phyloP scores from a whole-genome alignment of 1,140 invertebrate genomes.

The Lasioglossum albipes region DNA sequence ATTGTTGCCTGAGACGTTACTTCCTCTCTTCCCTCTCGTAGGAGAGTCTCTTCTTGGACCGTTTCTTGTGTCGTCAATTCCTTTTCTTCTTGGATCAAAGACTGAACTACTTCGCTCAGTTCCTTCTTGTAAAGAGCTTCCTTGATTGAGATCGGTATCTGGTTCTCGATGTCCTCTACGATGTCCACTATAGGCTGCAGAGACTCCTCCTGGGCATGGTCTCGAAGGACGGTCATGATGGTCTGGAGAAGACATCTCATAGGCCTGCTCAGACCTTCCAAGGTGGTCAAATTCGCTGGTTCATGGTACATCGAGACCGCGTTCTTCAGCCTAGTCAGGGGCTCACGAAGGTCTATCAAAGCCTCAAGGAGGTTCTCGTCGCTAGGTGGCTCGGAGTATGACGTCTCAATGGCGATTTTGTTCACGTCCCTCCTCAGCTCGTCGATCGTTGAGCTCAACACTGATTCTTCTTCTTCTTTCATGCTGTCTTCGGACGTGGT shows the following conservation, averaged over 20 bases:
- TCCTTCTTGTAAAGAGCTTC: conserved; percentile 60
- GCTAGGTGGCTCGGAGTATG: conserved; percentile 64
- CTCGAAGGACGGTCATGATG: conserved; percentile 50
- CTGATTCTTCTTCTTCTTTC: conserved; percentile 49
- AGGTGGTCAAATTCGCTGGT: conserved; percentile 51
- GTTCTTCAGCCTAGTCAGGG: conserved; percentile 53
- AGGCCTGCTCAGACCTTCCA: conserved; percentile 57
- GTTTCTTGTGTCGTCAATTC: conserved; percentile 35
- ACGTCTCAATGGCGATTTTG: conserved; percentile 62
- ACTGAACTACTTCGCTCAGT: conserved; percentile 50
- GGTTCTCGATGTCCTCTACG: conserved; percentile 65
- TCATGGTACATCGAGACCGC: conserved; percentile 56
- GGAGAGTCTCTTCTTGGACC: neutral
- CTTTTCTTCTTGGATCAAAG: conserved; percentile 39
- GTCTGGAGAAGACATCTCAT: conserved; percentile 60
- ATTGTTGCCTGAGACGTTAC: conserved; percentile 10
- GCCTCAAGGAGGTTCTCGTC: conserved; percentile 63
- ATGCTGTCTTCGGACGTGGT: conserved; percentile 45
- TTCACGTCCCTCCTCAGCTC: conserved; percentile 59
- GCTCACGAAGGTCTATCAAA: conserved; percentile 60
- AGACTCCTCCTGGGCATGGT: conserved; percentile 47
- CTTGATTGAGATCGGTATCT: conserved; percentile 64
- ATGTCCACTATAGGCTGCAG: conserved; percentile 57
- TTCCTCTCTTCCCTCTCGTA: neutral
- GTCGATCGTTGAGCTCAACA: conserved; percentile 44